A percentile compares a stretch with the other conserved stretches of the same genome.
Conservation (phyloP, 2,113 vertebrate species). For the Bagarius yarrelli region DNA sequence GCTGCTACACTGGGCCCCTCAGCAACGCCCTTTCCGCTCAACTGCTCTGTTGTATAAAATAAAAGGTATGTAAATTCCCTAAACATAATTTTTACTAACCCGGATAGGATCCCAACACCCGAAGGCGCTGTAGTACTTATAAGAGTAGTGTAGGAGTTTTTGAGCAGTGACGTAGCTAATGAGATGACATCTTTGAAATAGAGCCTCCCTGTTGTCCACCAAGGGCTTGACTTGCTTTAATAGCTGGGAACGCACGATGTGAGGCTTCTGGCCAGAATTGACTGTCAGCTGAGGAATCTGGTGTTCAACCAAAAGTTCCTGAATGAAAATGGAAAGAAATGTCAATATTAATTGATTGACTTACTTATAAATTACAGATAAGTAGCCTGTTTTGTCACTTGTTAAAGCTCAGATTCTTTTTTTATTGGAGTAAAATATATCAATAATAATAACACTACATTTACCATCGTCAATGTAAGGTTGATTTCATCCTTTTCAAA, state of each 20-base stretch:
- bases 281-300: slow-evolving; percentile 73
- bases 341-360: not conserved
- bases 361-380: not conserved
- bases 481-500: slow-evolving; percentile 73
- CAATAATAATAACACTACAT: not conserved
- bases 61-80: no score
- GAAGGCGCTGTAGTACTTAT: slow-evolving; percentile 83
- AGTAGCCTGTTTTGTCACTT: not conserved
- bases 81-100: slow-evolving; percentile 62
- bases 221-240: slow-evolving; percentile 74
- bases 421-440: no score
- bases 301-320: slow-evolving; percentile 81
- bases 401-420: no score
- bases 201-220: slow-evolving; percentile 79
- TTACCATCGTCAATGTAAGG: slow-evolving; percentile 73
- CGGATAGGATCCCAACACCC: slow-evolving; percentile 86
- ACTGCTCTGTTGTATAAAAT: no score
- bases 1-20: no score
- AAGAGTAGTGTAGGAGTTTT: slow-evolving; percentile 78
- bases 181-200: slow-evolving; percentile 86
- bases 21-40: no score
- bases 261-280: slow-evolving; percentile 67
- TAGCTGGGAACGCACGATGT: slow-evolving; percentile 70
- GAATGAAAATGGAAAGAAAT: slow-evolving; percentile 6
- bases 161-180: slow-evolving; percentile 72